These are phyloP conservation scores for Philereme vetulata DNA, from an alignment of 2,888 invertebrate species.

Conservation along the genomic window DNA sequence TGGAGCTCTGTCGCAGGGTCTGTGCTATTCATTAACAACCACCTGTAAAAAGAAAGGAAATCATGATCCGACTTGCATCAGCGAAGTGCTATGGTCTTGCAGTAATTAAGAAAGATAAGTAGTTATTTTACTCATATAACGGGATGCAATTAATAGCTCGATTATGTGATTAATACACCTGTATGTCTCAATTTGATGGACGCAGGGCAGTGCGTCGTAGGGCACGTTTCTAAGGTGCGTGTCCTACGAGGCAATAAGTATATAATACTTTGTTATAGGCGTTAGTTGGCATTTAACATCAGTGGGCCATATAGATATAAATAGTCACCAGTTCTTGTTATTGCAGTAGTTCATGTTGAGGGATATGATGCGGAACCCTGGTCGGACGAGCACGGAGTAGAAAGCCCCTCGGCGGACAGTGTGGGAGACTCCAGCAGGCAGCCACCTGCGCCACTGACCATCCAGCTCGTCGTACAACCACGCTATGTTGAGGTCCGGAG, in stretches of 20 bases:
- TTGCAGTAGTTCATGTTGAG: slow-evolving; percentile 99
- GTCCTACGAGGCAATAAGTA: too few relatives aligned
- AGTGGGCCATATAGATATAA: not conserved
- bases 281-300: too few relatives aligned
- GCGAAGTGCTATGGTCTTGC: too few relatives aligned
- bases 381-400: slow-evolving; percentile 95
- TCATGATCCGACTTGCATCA: too few relatives aligned
- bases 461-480: slow-evolving; percentile 97
- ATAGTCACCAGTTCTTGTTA: slow-evolving; percentile 93
- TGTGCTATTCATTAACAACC: slow-evolving; percentile 96
- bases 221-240: too few relatives aligned
- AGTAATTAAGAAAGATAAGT: too few relatives aligned
- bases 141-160: too few relatives aligned
- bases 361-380: slow-evolving; percentile 95
- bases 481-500: slow-evolving; percentile 91
- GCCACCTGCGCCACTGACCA: slow-evolving; percentile 95
- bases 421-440: slow-evolving; percentile 93
- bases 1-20: slow-evolving; percentile 97
- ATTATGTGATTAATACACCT: too few relatives aligned
- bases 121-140: too few relatives aligned
- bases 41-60: slow-evolving; percentile 82
- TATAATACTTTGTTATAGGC: too few relatives aligned
- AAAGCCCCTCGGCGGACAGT: slow-evolving; percentile 94
- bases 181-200: too few relatives aligned
- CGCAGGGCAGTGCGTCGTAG: too few relatives aligned